Conservation (phyloP, 2,113 vertebrate species). For the Ophiodon elongatus region DNA sequence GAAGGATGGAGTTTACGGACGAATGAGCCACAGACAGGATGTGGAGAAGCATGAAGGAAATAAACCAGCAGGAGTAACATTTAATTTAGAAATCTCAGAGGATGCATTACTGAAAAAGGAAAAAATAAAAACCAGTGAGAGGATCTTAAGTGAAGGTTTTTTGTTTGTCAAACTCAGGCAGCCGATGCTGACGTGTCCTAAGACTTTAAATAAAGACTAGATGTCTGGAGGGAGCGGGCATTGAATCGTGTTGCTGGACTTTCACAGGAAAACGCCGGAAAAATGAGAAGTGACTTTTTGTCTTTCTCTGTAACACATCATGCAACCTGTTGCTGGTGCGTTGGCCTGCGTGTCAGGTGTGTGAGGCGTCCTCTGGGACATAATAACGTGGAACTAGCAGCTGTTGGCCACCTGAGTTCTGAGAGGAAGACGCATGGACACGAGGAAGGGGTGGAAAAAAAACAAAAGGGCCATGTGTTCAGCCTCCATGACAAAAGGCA, state of each 20-base stretch:
- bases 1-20: not conserved
- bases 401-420: constrained; percentile 30
- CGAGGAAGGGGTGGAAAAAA: constrained; percentile 52
- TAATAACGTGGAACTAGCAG: constrained; percentile 1
- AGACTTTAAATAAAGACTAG: too few species aligned
- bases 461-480: constrained; percentile 76
- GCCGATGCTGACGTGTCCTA: too few species aligned
- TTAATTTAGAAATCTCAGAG: not conserved
- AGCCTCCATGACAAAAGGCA: constrained; percentile 63
- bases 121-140: too few species aligned
- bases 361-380: too few species aligned
- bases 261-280: too few species aligned
- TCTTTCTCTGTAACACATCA: not conserved
- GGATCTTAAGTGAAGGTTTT: not conserved
- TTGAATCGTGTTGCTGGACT: too few species aligned
- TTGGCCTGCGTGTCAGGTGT: too few species aligned
- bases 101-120: too few species aligned
- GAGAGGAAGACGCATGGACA: constrained; percentile 37
- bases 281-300: too few species aligned
- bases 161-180: too few species aligned
- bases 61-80: not conserved
- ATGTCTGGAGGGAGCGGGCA: too few species aligned
- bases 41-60: not conserved
- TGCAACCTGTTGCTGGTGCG: not conserved
- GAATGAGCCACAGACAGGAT: not conserved